These are phyloP conservation scores for Adelges cooleyi DNA, from an alignment of 1,140 invertebrate genomes.

Conservation along the genomic window DNA sequence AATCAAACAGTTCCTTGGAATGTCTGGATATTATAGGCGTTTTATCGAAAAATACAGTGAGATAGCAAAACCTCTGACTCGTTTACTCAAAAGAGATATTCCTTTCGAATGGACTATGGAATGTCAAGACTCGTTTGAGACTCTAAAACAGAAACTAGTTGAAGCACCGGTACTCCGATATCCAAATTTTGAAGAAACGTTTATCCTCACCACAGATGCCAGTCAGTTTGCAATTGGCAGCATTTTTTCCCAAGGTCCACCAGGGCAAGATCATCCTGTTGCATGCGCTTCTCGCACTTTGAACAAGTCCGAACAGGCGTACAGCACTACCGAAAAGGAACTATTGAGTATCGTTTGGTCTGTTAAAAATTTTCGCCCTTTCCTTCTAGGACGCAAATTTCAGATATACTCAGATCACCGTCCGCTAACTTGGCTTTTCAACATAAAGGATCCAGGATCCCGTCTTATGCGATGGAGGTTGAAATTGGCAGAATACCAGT, in stretches of 20 bases:
- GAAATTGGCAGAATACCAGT: too few relatives aligned
- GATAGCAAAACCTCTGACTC: conserved; percentile 34
- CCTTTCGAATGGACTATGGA: neutral
- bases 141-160: too few relatives aligned
- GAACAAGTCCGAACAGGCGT: conserved; percentile 32
- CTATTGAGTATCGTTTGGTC: conserved; percentile 42
- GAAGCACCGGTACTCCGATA: too few relatives aligned
- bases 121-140: neutral
- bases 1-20: conserved; percentile 37
- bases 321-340: too few relatives aligned
- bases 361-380: conserved; percentile 39
- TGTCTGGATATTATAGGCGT: conserved; percentile 36
- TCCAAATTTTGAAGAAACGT: conserved; percentile 33
- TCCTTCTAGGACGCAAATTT: conserved; percentile 41
- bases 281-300: conserved; percentile 34
- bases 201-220: conserved; percentile 33
- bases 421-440: too few relatives aligned
- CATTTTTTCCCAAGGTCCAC: conserved; percentile 35
- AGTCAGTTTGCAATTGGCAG: conserved; percentile 30
- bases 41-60: conserved; percentile 35
- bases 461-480: too few relatives aligned
- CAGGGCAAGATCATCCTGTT: conserved; percentile 33
- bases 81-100: conserved; percentile 25
- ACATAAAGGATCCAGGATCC: too few relatives aligned
- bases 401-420: conserved; percentile 41